Percentiles rank a stretch among this genome's conserved stretches.
Conservation (phyloP, 2,797 vertebrate genomes). For the Parambassis ranga region DNA sequence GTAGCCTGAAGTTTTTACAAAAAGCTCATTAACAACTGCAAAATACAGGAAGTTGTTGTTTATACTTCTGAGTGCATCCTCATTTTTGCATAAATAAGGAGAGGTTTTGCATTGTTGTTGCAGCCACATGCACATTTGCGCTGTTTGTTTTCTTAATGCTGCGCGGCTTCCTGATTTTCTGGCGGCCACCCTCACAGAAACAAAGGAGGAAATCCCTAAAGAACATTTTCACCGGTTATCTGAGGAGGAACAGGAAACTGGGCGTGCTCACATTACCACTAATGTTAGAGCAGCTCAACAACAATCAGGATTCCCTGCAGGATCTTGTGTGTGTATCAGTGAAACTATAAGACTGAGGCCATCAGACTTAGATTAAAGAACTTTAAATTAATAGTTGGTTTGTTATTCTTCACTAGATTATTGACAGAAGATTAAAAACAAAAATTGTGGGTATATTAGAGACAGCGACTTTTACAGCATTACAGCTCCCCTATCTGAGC, state of each 20-base stretch:
- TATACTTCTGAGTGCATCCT: background rate
- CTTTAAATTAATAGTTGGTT: no score
- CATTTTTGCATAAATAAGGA: no score
- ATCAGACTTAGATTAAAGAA: no score
- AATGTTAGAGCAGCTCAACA: background rate
- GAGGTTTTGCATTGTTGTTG: no score
- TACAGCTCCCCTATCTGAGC: no score
- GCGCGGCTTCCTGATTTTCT: slow-evolving; percentile 24
- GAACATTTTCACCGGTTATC: slow-evolving; percentile 3
- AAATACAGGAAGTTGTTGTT: slow-evolving; percentile 15
- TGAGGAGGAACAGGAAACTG: slow-evolving; percentile 24
- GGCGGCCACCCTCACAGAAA: background rate
- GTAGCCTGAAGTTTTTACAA: background rate
- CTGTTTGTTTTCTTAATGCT: background rate
- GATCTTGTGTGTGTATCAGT: background rate
- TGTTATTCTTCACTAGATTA: no score
- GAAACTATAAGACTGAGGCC: background rate
- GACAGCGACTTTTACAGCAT: no score
- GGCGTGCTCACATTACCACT: background rate
- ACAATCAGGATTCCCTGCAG: background rate
- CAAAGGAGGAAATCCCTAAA: slow-evolving; percentile 40
- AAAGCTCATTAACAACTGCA: background rate
- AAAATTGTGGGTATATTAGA: no score
- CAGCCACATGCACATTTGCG: no score
- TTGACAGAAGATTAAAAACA: no score